phyloP scores from a whole-genome alignment of 2,113 vertebrate genomes.

The Ia io region DNA sequence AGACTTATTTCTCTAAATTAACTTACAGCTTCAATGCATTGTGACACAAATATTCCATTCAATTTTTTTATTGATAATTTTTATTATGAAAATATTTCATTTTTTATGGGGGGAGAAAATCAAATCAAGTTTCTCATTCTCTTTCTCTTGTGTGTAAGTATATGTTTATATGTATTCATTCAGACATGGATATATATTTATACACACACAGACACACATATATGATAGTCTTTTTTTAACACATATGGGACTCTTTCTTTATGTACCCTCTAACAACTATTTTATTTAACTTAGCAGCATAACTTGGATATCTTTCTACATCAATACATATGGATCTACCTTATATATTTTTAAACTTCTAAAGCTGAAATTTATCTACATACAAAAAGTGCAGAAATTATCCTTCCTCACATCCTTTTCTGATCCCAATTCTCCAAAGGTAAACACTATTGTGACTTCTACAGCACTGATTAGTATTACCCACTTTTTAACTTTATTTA shows the following conservation, averaged over 20 bases:
- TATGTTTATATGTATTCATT: background rate
- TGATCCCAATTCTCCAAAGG: background rate
- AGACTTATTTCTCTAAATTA: conserved; percentile 34
- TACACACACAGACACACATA: background rate
- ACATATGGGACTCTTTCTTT: conserved; percentile 50
- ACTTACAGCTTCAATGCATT: conserved; percentile 30
- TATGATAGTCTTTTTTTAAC: background rate
- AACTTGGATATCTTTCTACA: conserved; percentile 60
- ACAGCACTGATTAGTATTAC: background rate
- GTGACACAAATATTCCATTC: background rate
- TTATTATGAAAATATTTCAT: background rate
- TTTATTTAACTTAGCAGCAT: conserved; percentile 59
- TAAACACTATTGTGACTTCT: background rate
- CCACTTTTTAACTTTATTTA: conserved; percentile 17
- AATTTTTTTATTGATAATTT: background rate
- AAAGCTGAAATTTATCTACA: conserved; percentile 27
- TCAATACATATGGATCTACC: conserved; percentile 61
- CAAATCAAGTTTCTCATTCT: background rate
- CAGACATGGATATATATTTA: conserved; percentile 34
- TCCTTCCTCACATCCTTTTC: background rate
- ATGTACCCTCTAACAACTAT: conserved; percentile 22
- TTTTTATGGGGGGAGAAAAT: background rate
- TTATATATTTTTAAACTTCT: conserved; percentile 53
- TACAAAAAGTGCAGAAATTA: background rate
- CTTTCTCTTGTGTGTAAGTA: background rate